Evolutionary conservation across 2,113 vertebrate species (phyloP), one percentile per base, ranked within the genome.

Genomic region (Entomyzon cyanotis): DNA sequence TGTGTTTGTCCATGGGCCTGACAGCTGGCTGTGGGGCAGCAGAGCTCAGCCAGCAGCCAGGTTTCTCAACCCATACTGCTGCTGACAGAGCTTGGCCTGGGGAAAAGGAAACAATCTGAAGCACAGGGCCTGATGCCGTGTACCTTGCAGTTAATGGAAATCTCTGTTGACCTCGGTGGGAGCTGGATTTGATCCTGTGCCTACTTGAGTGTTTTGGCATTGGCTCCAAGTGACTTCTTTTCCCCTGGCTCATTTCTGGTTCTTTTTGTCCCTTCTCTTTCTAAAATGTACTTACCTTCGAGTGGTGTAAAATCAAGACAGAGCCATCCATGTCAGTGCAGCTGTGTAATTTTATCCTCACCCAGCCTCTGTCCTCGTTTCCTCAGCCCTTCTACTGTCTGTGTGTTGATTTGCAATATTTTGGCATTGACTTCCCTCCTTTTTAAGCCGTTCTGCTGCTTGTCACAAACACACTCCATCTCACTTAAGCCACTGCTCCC

Each of bases 1-100:
- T 49, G 25, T 93, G 96, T 93, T 97, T 90, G 94, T 96, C 80
- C 24, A 5, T 56, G 81, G 77, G 85, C 33, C 87, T 93, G 92
- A 76, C 90, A 88, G 58, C 93, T 86, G 94, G 83, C 89, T 47
- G 25, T 49, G 60, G 84, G 42, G 59, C 73, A 56, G 83, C 73
- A 94, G 58, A 78, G 52, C 9, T 1, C 41, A 92, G 81, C 60
- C 83, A 89, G 42, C 22, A 7, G 50, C 79, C 84, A 35, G 37
- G 52, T 73, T 90, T 90, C 82, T 68, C 64, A 55, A 44, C 31
- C 84, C 58, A 0, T 42, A 0, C 94, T 74, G 67, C 0, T 9
- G 42, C 62, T 92, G 78, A 79, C 89, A 86, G 85, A 16, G 0
- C 47, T 87, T 95, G 67, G 80, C 83, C 69, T 52, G 24, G 7